These are phyloP conservation scores for Pempheris klunzingeri DNA, from an alignment of 2,797 vertebrate genomes.

Conservation along the genomic window DNA sequence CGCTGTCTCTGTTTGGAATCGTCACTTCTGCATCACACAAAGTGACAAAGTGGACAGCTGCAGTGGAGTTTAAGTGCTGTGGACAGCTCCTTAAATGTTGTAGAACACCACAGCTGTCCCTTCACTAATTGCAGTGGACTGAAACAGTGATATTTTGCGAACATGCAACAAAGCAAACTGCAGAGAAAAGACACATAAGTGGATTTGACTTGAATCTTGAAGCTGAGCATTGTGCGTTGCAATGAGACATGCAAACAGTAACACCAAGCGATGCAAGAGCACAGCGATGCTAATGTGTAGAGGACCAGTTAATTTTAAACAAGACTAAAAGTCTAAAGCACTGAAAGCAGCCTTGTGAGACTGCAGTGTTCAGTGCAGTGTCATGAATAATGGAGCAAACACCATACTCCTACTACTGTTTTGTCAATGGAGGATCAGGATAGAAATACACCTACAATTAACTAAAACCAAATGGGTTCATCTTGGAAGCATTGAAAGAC, in stretches of 20 bases:
- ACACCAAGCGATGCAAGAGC: not conserved
- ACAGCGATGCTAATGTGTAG: not conserved
- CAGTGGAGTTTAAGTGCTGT: conserved; percentile 24
- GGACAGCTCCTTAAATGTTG: conserved; percentile 56
- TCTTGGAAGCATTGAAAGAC: not conserved
- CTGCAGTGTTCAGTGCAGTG: not conserved
- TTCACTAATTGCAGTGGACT: conserved; percentile 28
- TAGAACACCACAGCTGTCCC: conserved; percentile 38
- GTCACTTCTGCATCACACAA: conserved; percentile 20
- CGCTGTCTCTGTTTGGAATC: not conserved
- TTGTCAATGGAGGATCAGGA: not conserved
- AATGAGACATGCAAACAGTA: not conserved
- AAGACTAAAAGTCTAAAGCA: not conserved
- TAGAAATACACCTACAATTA: not conserved
- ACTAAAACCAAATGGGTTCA: conserved; percentile 2
- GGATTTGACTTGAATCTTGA: not conserved
- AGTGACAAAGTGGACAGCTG: conserved; percentile 45
- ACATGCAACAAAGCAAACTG: not conserved
- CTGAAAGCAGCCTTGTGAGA: not conserved
- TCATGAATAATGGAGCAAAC: not conserved
- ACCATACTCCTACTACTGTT: not conserved
- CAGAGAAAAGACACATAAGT: not conserved
- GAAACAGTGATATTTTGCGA: conserved; percentile 4
- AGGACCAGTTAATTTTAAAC: not conserved
- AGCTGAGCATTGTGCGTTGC: not conserved